Evolutionary conservation across 2,797 vertebrate genomes (phyloP).

Genomic region (Chaetodon trifasciatus): DNA sequence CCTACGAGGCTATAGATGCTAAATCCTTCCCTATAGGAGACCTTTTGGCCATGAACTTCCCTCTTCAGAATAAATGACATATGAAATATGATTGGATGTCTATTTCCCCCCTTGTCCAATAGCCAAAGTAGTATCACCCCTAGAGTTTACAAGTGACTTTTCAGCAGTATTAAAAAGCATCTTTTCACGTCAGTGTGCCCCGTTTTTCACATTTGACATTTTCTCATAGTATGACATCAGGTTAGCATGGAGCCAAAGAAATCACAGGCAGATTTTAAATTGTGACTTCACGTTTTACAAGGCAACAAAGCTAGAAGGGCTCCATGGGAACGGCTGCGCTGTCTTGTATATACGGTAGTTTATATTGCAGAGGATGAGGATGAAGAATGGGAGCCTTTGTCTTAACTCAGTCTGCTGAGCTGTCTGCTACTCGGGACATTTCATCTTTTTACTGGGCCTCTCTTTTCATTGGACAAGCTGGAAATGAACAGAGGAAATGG

Average conservation of each 20-base stretch:
- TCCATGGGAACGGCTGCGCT: slow-evolving; percentile 42
- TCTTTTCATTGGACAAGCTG: slow-evolving; percentile 32
- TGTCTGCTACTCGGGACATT: slow-evolving; percentile 1
- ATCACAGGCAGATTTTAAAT: slow-evolving; percentile 56
- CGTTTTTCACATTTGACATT: slow-evolving; percentile 49
- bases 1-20: slow-evolving; percentile 33
- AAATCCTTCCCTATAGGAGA: slow-evolving; percentile 4
- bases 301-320: slow-evolving; percentile 41
- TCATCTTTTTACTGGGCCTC: slow-evolving; percentile 14
- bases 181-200: slow-evolving; percentile 14
- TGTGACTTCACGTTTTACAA: slow-evolving; percentile 66
- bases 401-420: background rate
- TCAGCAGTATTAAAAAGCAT: slow-evolving; percentile 17
- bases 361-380: slow-evolving; percentile 41
- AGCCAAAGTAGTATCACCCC: slow-evolving; percentile 21
- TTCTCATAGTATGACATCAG: slow-evolving; percentile 52
- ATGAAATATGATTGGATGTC: slow-evolving; percentile 31
- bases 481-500: slow-evolving; percentile 38
- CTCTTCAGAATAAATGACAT: slow-evolving; percentile 34
- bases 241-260: slow-evolving; percentile 52
- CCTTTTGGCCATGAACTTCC: slow-evolving; percentile 9
- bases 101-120: slow-evolving; percentile 3
- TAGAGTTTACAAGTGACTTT: slow-evolving; percentile 25
- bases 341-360: slow-evolving; percentile 34
- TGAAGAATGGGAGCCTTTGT: slow-evolving; percentile 39